Conservation (phyloP, 37 sponge, comb jelly and placozoan species). For the Halisarca cf. caerulea region DNA sequence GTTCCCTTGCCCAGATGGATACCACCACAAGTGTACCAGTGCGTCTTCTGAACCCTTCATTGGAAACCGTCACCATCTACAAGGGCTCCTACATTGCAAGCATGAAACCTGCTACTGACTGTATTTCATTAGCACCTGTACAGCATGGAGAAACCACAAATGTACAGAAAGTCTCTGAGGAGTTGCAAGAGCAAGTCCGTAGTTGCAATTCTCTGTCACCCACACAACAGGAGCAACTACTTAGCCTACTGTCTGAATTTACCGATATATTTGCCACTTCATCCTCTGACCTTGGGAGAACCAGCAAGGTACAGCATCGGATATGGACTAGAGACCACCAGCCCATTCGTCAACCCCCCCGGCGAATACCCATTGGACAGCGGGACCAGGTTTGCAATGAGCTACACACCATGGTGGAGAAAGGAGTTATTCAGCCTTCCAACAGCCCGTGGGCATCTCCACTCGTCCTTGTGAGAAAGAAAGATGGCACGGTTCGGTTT, state of each 20-base stretch:
- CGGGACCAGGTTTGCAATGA: constrained; percentile 9
- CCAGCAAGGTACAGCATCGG: neutral
- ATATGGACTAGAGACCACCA: neutral
- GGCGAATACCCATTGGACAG: constrained; percentile 1
- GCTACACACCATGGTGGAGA: neutral
- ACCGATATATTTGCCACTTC: neutral
- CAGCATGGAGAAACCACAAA: too few species aligned
- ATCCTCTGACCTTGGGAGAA: neutral
- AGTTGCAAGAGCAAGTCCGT: too few species aligned
- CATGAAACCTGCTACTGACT: too few species aligned
- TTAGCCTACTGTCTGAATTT: neutral
- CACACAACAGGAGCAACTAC: neutral
- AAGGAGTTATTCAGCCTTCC: neutral
- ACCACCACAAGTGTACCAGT: neutral
- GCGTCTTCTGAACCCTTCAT: neutral
- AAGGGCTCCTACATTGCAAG: too few species aligned
- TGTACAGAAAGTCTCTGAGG: too few species aligned
- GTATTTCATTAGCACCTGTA: too few species aligned
- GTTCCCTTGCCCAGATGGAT: neutral
- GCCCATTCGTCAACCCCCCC: constrained; percentile 9
- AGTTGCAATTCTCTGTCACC: too few species aligned
- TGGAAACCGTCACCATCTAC: neutral
- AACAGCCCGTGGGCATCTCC: constrained; percentile 30
- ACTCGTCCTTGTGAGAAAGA: constrained; percentile 25
- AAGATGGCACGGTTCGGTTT: constrained; percentile 23